Evolutionary conservation across 2,888 invertebrate genomes (phyloP).

Genomic region (Phyllotreta striolata): DNA sequence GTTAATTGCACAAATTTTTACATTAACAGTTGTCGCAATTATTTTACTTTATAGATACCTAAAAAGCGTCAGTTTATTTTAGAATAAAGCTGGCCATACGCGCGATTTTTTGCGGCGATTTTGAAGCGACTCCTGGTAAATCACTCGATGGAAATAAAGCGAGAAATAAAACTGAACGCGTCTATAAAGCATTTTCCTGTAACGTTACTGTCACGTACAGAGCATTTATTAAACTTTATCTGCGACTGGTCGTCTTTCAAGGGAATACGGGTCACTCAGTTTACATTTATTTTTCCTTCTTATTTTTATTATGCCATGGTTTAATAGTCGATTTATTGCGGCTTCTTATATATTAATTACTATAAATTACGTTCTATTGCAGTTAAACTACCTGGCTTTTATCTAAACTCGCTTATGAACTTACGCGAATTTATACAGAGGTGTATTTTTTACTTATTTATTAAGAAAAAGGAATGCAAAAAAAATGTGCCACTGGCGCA

Average conservation of each 20-base stretch:
- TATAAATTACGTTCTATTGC: conserved; percentile 19
- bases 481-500: no score
- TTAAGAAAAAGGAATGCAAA: no score
- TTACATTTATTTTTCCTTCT: conserved; percentile 10
- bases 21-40: no score
- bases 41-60: no score
- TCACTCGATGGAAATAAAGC: conserved; percentile 19
- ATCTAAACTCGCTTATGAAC: conserved; percentile 7
- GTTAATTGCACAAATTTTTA: no score
- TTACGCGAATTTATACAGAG: neutral
- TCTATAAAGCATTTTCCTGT: conserved; percentile 38
- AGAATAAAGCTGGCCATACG: neutral
- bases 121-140: conserved; percentile 1
- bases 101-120: neutral
- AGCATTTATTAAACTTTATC: conserved; percentile 32
- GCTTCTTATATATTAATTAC: conserved; percentile 26
- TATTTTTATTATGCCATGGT: neutral
- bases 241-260: conserved; percentile 30
- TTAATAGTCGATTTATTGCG: conserved; percentile 28
- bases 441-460: neutral
- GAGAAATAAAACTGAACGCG: conserved; percentile 14
- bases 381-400: conserved; percentile 13
- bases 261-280: conserved; percentile 26
- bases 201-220: conserved; percentile 31
- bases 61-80: neutral